A percentile compares a stretch with the other conserved stretches of the same genome.
Conservation (phyloP, 2,888 invertebrate genomes). For the Argynnis bischoffii region DNA sequence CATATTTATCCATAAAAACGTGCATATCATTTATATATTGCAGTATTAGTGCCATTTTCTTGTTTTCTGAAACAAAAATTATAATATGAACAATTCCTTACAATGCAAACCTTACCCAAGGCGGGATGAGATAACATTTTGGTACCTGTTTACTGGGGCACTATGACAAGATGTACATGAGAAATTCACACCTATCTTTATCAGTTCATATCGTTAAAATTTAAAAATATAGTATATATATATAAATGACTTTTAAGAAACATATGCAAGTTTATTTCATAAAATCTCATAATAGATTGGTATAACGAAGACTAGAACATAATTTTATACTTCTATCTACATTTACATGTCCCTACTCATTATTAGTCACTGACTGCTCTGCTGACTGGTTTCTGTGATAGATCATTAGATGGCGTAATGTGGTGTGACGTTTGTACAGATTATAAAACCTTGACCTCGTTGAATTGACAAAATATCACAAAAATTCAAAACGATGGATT, state of each 20-base stretch:
- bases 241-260: slow-evolving; percentile 19
- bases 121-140: slow-evolving; percentile 40
- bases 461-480: slow-evolving; percentile 19
- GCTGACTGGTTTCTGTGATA: slow-evolving; percentile 16
- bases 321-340: slow-evolving; percentile 26
- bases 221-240: slow-evolving; percentile 15
- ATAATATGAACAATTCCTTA: slow-evolving; percentile 15
- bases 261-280: slow-evolving; percentile 29
- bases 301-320: slow-evolving; percentile 28
- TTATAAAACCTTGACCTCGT: slow-evolving; percentile 33
- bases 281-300: slow-evolving; percentile 25
- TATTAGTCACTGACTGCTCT: slow-evolving; percentile 30
- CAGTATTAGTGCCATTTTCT: slow-evolving; percentile 90
- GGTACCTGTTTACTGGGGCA: slow-evolving; percentile 35
- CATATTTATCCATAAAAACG: slow-evolving; percentile 90
- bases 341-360: slow-evolving; percentile 25
- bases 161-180: slow-evolving; percentile 34
- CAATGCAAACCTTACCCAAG: slow-evolving; percentile 25
- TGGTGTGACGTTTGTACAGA: slow-evolving; percentile 26
- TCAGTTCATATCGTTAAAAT: slow-evolving; percentile 28
- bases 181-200: slow-evolving; percentile 31
- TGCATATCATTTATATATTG: slow-evolving; percentile 90
- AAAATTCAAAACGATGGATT: not conserved
- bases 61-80: slow-evolving; percentile 70
- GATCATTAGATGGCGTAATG: slow-evolving; percentile 34